These are phyloP conservation scores for Caenorhabditis latens DNA, from an alignment of 1,140 invertebrate species.

Conservation along the genomic window DNA sequence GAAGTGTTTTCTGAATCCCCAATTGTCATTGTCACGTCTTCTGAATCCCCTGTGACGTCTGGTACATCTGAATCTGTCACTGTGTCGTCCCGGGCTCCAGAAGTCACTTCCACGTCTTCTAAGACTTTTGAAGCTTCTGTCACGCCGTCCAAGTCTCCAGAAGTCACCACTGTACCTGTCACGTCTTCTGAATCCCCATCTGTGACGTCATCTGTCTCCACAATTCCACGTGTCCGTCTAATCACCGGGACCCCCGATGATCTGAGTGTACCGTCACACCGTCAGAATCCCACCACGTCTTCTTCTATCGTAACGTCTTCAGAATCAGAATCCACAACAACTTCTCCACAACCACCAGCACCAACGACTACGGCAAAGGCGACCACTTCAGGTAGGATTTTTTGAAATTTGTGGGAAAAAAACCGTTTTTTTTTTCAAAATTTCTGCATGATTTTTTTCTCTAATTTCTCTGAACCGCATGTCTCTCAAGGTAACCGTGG, in stretches of 20 bases:
- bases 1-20: conserved; percentile 1
- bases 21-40: not conserved
- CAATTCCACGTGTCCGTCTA: conserved; percentile 3
- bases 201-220: too few relatives aligned
- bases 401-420: not conserved
- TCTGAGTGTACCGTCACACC: not conserved
- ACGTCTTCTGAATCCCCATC: not conserved
- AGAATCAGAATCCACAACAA: conserved; percentile 10
- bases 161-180: not conserved
- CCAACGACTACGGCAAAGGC: not conserved
- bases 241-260: not conserved
- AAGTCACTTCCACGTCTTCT: not conserved
- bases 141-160: not conserved
- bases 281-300: not conserved
- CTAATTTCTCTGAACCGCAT: not conserved
- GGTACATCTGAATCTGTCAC: not conserved
- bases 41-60: not conserved
- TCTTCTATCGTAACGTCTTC: not conserved
- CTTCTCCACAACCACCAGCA: not conserved
- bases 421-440: not conserved
- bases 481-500: conserved; percentile 37
- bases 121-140: not conserved
- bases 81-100: not conserved
- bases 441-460: not conserved
- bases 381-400: not conserved